Base-by-base conservation (phyloP, 2,113 vertebrate species). In the Butorides virescens region DNA sequence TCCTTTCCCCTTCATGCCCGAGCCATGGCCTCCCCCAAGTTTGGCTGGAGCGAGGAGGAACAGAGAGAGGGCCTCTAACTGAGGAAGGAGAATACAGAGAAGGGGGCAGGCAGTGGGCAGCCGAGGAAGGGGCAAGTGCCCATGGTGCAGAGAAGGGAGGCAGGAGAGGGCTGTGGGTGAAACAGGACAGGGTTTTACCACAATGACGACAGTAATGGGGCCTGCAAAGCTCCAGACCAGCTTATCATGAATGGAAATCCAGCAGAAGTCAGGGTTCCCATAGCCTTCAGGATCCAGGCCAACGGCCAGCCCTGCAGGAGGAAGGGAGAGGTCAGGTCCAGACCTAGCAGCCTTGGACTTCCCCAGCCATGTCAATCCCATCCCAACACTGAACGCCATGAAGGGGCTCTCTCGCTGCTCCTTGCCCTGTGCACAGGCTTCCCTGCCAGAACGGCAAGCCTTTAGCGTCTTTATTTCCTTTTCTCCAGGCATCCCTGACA, bases 171-270 rank as follows among this genome's bases (percentile, higher is more conserved):
- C 58, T 83, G 72, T 81, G 73, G 61, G 78, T 89, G 85, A 89
- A 95, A 94, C 92, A 93, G 52, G 80, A 96, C 90, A 63, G 83
- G 91, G 85, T 97, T 98, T 98, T 98, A 99, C 99, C 99, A 99
- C 97, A 72, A 99, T 98, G 92, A 99, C 99, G 47, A 99, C 98
- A 97, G 98, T 98, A 19, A 99, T 98, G 65, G 99, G 99, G 95
- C 99, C 99, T 65, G 99, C 99, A 63, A 99, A 99, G 97, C 99
- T 99, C 99, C 99, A 99, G 97, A 99, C 98, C 90, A 99, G 99
- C 96, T 99, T 99, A 97, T 99, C 99, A 21, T 99, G 99, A 96
- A 99, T 98, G 30, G 99, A 99, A 97, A 99, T 99, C 99, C 99
- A 99, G 92, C 99, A 99, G 96, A 99, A 99, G 96, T 99, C 99